phyloP scores from a whole-genome alignment of 30 jellyfish, hydroid and myxozoan species.

The Chrysaora quinquecirrha region DNA sequence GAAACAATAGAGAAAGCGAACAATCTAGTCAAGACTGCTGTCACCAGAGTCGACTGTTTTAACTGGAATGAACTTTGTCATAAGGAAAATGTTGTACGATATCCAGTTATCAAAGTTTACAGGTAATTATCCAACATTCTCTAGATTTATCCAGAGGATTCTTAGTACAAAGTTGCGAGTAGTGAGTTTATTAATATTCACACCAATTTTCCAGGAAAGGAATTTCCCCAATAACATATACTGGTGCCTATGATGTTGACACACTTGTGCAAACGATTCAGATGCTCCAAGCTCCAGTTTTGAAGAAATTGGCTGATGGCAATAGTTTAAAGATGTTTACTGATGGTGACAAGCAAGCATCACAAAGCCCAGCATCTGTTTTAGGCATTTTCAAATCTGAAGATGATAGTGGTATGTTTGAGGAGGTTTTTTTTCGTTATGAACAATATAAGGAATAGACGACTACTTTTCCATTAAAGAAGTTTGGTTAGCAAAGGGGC shows the following conservation, averaged over 20 bases:
- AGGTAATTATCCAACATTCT: no score
- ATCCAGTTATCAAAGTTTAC: slow-evolving; percentile 62
- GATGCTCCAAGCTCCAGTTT: slow-evolving; percentile 44
- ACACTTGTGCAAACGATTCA: slow-evolving; percentile 22
- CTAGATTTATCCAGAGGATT: no score
- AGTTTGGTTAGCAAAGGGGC: no score
- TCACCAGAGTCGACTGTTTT: slow-evolving; percentile 58
- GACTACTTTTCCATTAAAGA: no score
- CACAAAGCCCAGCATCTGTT: slow-evolving; percentile 25
- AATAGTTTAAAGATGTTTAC: slow-evolving; percentile 16
- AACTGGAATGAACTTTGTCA: slow-evolving; percentile 65
- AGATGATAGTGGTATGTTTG: slow-evolving; percentile 17
- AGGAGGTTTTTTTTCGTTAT: no score
- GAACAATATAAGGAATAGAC: no score
- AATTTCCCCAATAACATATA: not conserved
- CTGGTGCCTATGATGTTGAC: slow-evolving; percentile 40
- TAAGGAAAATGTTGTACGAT: slow-evolving; percentile 26
- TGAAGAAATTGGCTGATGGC: slow-evolving; percentile 20
- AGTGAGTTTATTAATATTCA: no score
- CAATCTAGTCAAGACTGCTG: slow-evolving; percentile 24
- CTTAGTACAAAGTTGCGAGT: no score
- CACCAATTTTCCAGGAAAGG: slow-evolving; percentile 60
- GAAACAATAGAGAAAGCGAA: not conserved
- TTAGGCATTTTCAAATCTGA: slow-evolving; percentile 40
- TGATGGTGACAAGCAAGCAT: not conserved